Base-by-base conservation (phyloP, 2,113 vertebrate species). In the Calyptomena viridis region DNA sequence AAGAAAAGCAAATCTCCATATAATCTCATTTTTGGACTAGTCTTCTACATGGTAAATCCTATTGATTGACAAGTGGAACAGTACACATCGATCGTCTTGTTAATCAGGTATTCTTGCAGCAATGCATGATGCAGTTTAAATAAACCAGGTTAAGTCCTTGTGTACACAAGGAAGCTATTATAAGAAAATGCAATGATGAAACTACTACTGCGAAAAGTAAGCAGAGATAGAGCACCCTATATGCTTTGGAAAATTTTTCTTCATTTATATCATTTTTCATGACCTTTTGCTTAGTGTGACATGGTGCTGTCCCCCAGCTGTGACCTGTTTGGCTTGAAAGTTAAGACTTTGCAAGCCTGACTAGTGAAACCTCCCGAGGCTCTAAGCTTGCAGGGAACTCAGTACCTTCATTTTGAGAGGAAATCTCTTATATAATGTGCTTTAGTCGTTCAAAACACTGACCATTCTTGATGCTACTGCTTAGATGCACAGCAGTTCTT, bases 151-250 rank as follows among this genome's bases (percentile, higher is more conserved):
- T 89, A 94, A 97, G 91, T 81, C 89, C 92, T 73, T 95, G 52
- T 91, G 79, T 95, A 97, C 64, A 95, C 92, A 97, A 96, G 90
- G 95, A 97, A 94, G 91, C 92, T 93, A 58, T 90, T 89, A 64
- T 8, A 94, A 90, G 76, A 87, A 92, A 97, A 96, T 13, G 50
- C 68, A 83, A 78, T 90, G 90, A 86, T 81, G 94, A 96, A 96
- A 96, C 82, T 59, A 69, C 33, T 93, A 93, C 82, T 93, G n/a
- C 84, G 93, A 93, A 87, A 78, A 88, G 52, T 68, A 96, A 94
- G 62, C 35, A 85, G 93, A 94, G 55, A 72, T 28, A 37, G 60
- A 85, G 15, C 39, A 39, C 77, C 47, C 63, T 71, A 40, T 68
- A 55, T 15, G 35, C 60, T 94, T 88, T 83, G 77, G 82, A 93